Evolutionary conservation across 2,888 invertebrate species (phyloP), one percentile per base, ranked within the genome.

Genomic region (Mesopsocus fuscifrons): DNA sequence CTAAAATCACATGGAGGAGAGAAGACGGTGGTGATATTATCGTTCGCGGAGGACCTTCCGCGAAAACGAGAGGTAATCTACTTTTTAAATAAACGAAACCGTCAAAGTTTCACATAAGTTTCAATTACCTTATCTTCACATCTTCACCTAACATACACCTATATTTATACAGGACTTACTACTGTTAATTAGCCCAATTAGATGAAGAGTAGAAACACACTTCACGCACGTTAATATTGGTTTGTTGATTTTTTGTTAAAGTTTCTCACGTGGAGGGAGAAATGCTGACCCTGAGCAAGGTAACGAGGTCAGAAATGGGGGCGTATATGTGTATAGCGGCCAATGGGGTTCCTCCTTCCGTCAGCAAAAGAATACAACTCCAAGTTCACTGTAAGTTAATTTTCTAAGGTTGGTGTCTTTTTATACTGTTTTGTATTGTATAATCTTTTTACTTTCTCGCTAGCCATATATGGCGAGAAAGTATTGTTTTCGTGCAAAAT

Each of bases 361-460:
- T 87, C 59, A 85, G 84, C 69, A 85, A 87, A 65, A 69, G 85
- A 59, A 80, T 87, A 72, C 84, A 83, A 79, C 72, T 87, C 47
- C 84, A 84, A 63, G 84, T 87, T 52, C 83, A 87, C 63, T 87
- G 87, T 87, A 63, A 84, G 85, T 83, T 66, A 49, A 47, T 31
- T 32, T n/a, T 43, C 17, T 35, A n/a, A n/a, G n/a, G n/a, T n/a
- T n/a, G n/a, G n/a, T n/a, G n/a, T n/a, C n/a, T n/a, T n/a, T n/a
- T n/a, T n/a, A n/a, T n/a, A n/a, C n/a, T n/a, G n/a, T n/a, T n/a
- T n/a, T n/a, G n/a, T n/a, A n/a, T n/a, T n/a, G n/a, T n/a, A n/a
- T n/a, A n/a, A n/a, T n/a, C n/a, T n/a, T n/a, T n/a, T n/a, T n/a
- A n/a, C n/a, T n/a, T n/a, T n/a, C n/a, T n/a, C n/a, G n/a, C n/a